phyloP scores from a whole-genome alignment of 2,797 vertebrate species.

The Sebastes ruberrimus region DNA sequence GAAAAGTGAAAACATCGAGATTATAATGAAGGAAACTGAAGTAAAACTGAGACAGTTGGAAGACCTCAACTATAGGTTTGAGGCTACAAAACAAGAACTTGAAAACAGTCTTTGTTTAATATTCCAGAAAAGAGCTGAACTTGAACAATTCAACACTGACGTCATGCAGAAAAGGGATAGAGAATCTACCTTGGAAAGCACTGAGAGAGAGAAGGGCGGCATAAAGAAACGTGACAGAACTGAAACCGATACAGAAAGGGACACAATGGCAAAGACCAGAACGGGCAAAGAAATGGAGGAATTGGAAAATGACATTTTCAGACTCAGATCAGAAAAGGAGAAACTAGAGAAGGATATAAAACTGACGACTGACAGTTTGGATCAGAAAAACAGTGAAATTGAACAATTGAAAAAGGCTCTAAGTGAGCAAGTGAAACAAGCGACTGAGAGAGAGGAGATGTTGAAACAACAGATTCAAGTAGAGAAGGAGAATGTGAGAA shows the following conservation, averaged over 20 bases:
- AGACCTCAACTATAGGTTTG: neutral
- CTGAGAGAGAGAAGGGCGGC: neutral
- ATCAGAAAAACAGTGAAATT: conserved; percentile 19
- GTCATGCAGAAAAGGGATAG: neutral
- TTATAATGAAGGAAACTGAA: conserved; percentile 11
- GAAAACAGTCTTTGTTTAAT: conserved; percentile 1
- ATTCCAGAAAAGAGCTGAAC: neutral
- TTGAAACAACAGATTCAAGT: conserved; percentile 34
- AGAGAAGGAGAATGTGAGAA: conserved; percentile 37
- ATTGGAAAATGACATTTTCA: conserved; percentile 1
- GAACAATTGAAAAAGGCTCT: neutral
- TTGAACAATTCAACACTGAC: conserved; percentile 13
- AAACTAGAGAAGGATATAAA: neutral
- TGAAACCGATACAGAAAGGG: neutral
- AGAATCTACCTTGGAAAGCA: neutral
- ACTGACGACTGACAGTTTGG: neutral
- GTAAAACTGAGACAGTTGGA: conserved; percentile 31
- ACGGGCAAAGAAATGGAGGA: neutral
- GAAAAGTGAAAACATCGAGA: conserved; percentile 25
- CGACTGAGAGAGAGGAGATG: conserved; percentile 28
- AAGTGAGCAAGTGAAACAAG: conserved; percentile 32
- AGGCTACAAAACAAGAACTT: conserved; percentile 31
- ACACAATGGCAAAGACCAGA: neutral
- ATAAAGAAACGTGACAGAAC: neutral
- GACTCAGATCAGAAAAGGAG: conserved; percentile 20